phyloP scores from a whole-genome alignment of 2,888 invertebrate species.

The Pyrochroa serraticornis region DNA sequence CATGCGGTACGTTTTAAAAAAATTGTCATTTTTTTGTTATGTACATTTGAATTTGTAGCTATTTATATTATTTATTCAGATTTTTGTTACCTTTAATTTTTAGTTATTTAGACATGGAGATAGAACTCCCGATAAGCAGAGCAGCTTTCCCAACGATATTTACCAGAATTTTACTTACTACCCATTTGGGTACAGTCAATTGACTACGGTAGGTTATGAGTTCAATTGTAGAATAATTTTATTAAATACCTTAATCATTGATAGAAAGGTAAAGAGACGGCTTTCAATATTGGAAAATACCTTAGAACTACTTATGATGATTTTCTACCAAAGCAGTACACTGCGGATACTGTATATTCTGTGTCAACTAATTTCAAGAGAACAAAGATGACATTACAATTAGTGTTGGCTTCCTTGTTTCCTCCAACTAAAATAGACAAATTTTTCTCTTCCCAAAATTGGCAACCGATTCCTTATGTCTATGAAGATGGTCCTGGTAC shows the following conservation, averaged over 20 bases:
- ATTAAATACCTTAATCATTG: slow-evolving; percentile 10
- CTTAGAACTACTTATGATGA: slow-evolving; percentile 65
- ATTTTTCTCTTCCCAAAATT: slow-evolving; percentile 60
- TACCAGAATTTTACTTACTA: slow-evolving; percentile 57
- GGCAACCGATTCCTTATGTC: slow-evolving; percentile 49
- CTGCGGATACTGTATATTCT: slow-evolving; percentile 63
- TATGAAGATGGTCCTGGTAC: slow-evolving; percentile 32
- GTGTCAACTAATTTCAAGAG: slow-evolving; percentile 74
- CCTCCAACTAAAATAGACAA: slow-evolving; percentile 61
- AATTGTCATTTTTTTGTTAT: not conserved
- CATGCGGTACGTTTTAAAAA: slow-evolving; percentile 12
- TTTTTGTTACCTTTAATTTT: no score
- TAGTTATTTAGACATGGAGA: slow-evolving; percentile 61
- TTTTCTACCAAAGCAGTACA: slow-evolving; percentile 66
- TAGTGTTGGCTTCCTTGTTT: slow-evolving; percentile 72
- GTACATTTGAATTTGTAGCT: no score
- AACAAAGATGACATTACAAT: slow-evolving; percentile 73
- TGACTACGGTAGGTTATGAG: slow-evolving; percentile 59
- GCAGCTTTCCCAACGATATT: slow-evolving; percentile 56
- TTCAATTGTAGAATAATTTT: not conserved
- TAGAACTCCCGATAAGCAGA: slow-evolving; percentile 45
- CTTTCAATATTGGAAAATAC: slow-evolving; percentile 67
- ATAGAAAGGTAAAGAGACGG: slow-evolving; percentile 49
- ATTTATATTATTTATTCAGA: no score
- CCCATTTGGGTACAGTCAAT: slow-evolving; percentile 63